Base-by-base conservation (phyloP, 2,113 vertebrate species). In the Sinocyclocheilus grahami region DNA sequence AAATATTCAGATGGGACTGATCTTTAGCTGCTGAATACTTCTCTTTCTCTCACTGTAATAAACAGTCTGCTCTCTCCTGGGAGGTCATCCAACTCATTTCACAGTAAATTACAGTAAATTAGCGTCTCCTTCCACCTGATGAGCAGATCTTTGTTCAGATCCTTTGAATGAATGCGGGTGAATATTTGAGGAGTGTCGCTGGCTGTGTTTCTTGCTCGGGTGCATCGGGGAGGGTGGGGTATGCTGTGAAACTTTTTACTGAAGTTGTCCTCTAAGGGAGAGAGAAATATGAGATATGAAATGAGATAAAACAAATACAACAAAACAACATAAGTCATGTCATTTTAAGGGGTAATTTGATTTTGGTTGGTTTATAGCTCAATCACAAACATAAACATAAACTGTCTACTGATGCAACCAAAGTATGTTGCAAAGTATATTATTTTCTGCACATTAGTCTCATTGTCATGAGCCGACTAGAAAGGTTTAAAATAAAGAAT, bases 61-160 rank as follows among this genome's bases (percentile, higher is more conserved):
- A 65, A 85, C 65, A 71, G 48, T 37, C 13, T 14, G 24, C 48
- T 71, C 53, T 79, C 79, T 74, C 81, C n/a, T 42, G 33, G 18
- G 75, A 82, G 78, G 84, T 75, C 80, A 84, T 63, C 74, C 65
- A 79, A 33, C 85, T 86, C 55, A 83, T 88, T 86, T 88, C 80
- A 74, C 75, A 74, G 81, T 79, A 80, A 83, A 83, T 84, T 86
- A 88, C 18, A 71, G 37, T 39, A 76, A 85, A 80, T 86, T 72
- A 78, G 80, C 27, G 37, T 33, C 51, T 88, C 24, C 3, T 78
- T 78, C 77, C 37, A 84, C 65, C 67, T 65, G 80, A 63, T 75
- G 42, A 79, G 81, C 27, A 51, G 22, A 72, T 82, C 39, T 78
- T 86, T 46, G 65, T 48, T 37, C 37, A 30, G 58, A 85, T 78